Evolutionary conservation across 2,113 vertebrate genomes (phyloP).

Genomic region (Isichthys henryi): DNA sequence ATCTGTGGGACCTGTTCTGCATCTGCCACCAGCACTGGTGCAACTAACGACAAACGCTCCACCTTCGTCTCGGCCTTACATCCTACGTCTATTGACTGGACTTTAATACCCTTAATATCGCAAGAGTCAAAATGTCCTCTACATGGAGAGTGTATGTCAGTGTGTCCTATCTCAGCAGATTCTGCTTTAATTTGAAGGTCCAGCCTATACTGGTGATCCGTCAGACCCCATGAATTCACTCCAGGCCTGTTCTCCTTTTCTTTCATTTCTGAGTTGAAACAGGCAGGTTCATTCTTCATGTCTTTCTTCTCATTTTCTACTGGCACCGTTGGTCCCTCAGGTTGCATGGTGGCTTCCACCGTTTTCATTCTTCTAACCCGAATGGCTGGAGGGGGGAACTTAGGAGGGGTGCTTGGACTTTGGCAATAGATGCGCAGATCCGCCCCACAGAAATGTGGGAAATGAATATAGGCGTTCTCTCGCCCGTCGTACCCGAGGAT

Average conservation of each 20-base stretch:
- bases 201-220: not conserved
- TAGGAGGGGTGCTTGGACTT: constrained; percentile 74
- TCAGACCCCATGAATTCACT: not conserved
- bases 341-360: not conserved
- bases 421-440: constrained; percentile 94
- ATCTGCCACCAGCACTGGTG: constrained; percentile 44
- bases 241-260: not conserved
- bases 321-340: not conserved
- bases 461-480: constrained; percentile 92
- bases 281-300: not conserved
- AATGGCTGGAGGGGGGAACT: constrained; percentile 70
- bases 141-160: constrained; percentile 18
- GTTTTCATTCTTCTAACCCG: constrained; percentile 40
- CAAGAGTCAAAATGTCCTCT: not conserved
- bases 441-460: constrained; percentile 95
- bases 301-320: not conserved
- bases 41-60: constrained; percentile 29
- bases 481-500: constrained; percentile 90
- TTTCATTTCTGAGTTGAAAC: not conserved
- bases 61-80: constrained; percentile 27
- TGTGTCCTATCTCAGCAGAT: not conserved
- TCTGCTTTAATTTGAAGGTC: not conserved
- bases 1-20: constrained; percentile 48
- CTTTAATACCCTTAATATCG: constrained; percentile 22
- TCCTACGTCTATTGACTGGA: constrained; percentile 28